phyloP scores from a whole-genome alignment of 2,888 invertebrate genomes.

The Timema podura region DNA sequence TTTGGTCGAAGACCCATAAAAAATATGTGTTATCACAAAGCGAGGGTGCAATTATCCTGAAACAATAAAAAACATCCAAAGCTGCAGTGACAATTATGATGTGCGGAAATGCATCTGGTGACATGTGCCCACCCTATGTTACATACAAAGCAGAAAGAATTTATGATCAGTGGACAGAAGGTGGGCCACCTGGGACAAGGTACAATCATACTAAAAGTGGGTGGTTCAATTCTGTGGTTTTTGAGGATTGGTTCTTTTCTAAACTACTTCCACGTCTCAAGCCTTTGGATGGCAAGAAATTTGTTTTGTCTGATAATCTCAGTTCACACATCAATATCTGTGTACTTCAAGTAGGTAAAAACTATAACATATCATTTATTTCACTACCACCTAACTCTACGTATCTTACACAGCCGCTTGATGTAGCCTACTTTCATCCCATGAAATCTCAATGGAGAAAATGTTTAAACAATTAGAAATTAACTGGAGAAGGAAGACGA shows the following conservation, averaged over 20 bases:
- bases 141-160: background rate
- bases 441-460: too few relatives aligned
- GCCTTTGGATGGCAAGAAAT: background rate
- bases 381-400: background rate
- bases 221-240: background rate
- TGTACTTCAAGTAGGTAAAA: background rate
- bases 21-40: too few relatives aligned
- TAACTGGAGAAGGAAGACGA: too few relatives aligned
- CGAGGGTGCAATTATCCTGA: too few relatives aligned
- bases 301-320: background rate
- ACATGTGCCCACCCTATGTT: background rate
- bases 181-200: background rate
- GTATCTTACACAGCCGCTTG: background rate
- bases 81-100: background rate
- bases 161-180: background rate
- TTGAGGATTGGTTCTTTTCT: background rate
- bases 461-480: too few relatives aligned
- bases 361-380: background rate
- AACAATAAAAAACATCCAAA: background rate
- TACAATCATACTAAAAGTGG: background rate
- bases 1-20: too few relatives aligned
- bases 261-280: background rate
- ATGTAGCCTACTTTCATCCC: background rate
- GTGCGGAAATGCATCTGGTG: background rate
- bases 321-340: background rate